Conservation (phyloP, 1,140 invertebrate species). For the Trichonephila inaurata region DNA sequence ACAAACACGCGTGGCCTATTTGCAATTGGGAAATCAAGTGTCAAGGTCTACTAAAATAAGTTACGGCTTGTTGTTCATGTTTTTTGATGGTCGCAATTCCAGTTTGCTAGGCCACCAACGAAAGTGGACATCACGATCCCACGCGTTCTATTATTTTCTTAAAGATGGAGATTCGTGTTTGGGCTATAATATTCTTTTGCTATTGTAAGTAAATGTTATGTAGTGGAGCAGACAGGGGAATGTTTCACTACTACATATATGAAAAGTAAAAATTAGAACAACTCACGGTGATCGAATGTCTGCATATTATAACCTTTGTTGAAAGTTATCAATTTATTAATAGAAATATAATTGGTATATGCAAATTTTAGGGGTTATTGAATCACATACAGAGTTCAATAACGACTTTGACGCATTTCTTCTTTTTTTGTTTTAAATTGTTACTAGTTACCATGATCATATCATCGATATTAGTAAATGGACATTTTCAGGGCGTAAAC, state of each 20-base stretch:
- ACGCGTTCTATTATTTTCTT: not conserved
- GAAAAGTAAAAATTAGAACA: not conserved
- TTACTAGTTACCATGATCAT: too few relatives aligned
- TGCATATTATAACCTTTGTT: not conserved
- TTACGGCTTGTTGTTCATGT: slow-evolving; percentile 33
- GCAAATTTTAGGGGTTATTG: too few relatives aligned
- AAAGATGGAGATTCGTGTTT: not conserved
- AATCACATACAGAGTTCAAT: too few relatives aligned
- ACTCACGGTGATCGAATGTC: not conserved
- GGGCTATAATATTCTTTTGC: not conserved
- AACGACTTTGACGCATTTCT: too few relatives aligned
- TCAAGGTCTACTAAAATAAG: slow-evolving; percentile 46
- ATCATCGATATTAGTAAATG: too few relatives aligned
- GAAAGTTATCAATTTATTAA: too few relatives aligned
- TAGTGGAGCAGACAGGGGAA: not conserved
- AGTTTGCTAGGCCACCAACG: slow-evolving; percentile 17
- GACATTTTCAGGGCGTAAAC: too few relatives aligned
- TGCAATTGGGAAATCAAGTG: slow-evolving; percentile 22
- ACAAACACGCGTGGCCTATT: slow-evolving; percentile 26
- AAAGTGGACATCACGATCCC: slow-evolving; percentile 31
- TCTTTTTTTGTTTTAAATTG: too few relatives aligned
- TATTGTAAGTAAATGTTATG: not conserved
- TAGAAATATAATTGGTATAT: too few relatives aligned
- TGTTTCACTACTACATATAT: not conserved
- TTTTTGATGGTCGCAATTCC: slow-evolving; percentile 34